These are phyloP conservation scores for Pachyrhynchus sulphureomaculatus DNA, from an alignment of 1,140 invertebrate genomes.

Conservation along the genomic window DNA sequence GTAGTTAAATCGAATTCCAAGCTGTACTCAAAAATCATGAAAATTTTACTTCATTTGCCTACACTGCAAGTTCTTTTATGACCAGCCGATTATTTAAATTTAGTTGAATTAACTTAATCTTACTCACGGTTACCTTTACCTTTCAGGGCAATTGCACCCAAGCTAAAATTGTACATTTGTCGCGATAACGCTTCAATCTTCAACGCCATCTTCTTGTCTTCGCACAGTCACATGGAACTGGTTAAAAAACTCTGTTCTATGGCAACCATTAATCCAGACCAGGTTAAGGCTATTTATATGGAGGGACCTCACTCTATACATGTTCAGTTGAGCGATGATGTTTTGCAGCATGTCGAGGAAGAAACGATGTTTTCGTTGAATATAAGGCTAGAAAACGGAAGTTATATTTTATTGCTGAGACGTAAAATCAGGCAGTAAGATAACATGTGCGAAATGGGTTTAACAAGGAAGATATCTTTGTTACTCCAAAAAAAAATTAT, in stretches of 20 bases:
- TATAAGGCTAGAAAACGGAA: constrained; percentile 54
- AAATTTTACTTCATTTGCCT: too few species aligned
- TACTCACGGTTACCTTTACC: too few species aligned
- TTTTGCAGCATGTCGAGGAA: constrained; percentile 66
- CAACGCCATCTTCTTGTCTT: constrained; percentile 77
- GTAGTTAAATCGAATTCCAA: too few species aligned
- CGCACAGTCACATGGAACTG: constrained; percentile 66
- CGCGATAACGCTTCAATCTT: constrained; percentile 67
- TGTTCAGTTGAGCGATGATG: constrained; percentile 73
- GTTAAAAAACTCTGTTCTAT: constrained; percentile 64
- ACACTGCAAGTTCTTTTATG: too few species aligned
- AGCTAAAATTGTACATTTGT: constrained; percentile 78
- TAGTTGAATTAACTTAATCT: too few species aligned
- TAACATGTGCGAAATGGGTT: too few species aligned
- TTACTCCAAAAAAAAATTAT: too few species aligned
- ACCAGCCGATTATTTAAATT: too few species aligned
- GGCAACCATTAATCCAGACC: constrained; percentile 58
- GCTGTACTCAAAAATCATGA: too few species aligned
- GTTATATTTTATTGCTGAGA: constrained; percentile 44
- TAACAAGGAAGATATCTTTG: too few species aligned
- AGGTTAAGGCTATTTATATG: constrained; percentile 64
- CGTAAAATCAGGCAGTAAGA: constrained; percentile 20
- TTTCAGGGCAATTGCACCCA: constrained; percentile 68
- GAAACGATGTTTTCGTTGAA: constrained; percentile 65
- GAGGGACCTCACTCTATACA: constrained; percentile 74